These are phyloP conservation scores for Sturnus vulgaris DNA, from an alignment of 2,113 vertebrate genomes.

Conservation along the genomic window DNA sequence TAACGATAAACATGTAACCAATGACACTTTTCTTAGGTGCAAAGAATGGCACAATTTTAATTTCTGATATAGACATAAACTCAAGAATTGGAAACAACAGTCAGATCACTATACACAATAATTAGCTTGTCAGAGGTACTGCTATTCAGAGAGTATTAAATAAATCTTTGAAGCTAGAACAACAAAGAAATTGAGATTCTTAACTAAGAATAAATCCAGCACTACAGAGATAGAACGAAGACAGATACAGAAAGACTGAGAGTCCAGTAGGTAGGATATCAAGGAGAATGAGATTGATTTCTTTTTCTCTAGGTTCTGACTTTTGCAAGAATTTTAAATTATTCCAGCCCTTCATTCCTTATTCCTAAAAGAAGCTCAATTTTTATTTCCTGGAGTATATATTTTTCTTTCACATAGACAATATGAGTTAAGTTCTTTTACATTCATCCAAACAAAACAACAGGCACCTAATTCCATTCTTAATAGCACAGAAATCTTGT, in stretches of 20 bases:
- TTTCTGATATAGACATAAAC: neutral
- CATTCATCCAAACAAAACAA: neutral
- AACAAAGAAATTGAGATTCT: neutral
- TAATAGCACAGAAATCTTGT: neutral
- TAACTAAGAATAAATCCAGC: neutral
- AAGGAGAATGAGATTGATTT: neutral
- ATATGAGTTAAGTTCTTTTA: neutral
- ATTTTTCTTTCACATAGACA: neutral
- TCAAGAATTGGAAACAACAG: neutral
- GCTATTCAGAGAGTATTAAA: neutral
- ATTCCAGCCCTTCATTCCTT: neutral
- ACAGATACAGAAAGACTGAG: neutral
- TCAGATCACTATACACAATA: neutral
- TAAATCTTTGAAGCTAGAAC: neutral
- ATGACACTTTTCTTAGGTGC: neutral
- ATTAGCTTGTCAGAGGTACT: neutral
- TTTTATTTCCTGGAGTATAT: neutral
- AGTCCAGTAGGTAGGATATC: neutral
- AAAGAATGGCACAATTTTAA: neutral
- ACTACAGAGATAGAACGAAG: neutral
- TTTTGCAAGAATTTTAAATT: neutral
- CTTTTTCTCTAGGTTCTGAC: neutral
- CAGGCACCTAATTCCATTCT: neutral
- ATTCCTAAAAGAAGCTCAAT: neutral
- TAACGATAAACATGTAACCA: accelerated